Conservation (phyloP, 1,140 invertebrate genomes). For the Drosophila persimilis region DNA sequence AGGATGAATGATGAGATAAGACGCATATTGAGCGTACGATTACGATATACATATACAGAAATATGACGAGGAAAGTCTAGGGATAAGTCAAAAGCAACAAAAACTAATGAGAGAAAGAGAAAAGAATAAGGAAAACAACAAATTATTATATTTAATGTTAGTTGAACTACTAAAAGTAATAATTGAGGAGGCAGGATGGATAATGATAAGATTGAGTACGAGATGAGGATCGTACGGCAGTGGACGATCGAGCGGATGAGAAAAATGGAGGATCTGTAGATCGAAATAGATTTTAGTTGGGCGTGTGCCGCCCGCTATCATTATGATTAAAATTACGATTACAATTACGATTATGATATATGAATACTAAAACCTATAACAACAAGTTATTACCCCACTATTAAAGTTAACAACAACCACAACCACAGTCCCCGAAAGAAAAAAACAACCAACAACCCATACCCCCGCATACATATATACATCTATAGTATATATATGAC, state of each 20-base stretch:
- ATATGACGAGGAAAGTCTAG: conserved; percentile 33
- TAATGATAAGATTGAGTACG: conserved; percentile 31
- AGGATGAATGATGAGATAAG: conserved; percentile 14
- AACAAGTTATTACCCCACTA: conserved; percentile 74
- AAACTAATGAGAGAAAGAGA: conserved; percentile 55
- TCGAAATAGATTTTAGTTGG: conserved; percentile 64
- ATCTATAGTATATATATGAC: conserved; percentile 40
- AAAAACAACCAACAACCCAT: too few relatives aligned
- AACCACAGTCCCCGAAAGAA: conserved; percentile 24
- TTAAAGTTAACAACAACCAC: conserved; percentile 72
- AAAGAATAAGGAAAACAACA: conserved; percentile 51
- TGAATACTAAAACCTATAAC: conserved; percentile 58
- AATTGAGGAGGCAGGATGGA: conserved; percentile 22
- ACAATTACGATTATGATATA: conserved; percentile 62
- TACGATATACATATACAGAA: conserved; percentile 34
- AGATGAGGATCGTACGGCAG: too few relatives aligned
- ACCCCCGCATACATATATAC: conserved; percentile 45
- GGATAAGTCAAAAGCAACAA: conserved; percentile 34
- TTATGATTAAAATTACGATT: conserved; percentile 64
- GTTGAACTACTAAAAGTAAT: conserved; percentile 75
- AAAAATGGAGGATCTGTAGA: conserved; percentile 4
- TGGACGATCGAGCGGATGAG: neutral
- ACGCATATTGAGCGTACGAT: conserved; percentile 19
- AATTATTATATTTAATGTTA: conserved; percentile 80
- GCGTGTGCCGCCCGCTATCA: conserved; percentile 45